Evolutionary conservation across 2,113 vertebrate species (phyloP).

Genomic region (Phaethornis superciliosus): DNA sequence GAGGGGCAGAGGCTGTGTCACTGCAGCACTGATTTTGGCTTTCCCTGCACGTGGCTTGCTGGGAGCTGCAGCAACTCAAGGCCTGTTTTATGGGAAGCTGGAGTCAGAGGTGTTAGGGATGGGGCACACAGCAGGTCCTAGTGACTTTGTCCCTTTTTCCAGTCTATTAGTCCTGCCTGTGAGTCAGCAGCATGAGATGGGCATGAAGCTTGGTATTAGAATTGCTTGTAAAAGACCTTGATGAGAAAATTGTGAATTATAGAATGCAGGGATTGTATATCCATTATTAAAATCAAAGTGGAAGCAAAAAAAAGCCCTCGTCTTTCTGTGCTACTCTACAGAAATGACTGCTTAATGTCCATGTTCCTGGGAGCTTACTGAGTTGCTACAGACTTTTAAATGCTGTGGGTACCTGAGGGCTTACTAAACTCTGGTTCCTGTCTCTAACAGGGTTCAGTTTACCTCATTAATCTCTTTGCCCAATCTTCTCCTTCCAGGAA

Average conservation of each 20-base stretch:
- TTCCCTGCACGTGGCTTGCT: background rate
- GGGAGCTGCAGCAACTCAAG: background rate
- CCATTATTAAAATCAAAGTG: background rate
- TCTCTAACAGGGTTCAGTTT: background rate
- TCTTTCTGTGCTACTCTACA: background rate
- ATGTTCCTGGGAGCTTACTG: background rate
- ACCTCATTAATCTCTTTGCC: background rate
- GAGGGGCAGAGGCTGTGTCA: background rate
- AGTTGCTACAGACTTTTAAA: background rate
- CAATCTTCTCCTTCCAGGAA: background rate
- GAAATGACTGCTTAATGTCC: background rate
- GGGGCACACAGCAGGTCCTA: background rate
- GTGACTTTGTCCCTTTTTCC: background rate
- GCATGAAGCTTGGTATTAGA: background rate
- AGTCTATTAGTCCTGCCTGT: background rate
- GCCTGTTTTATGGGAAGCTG: background rate
- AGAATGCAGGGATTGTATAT: background rate
- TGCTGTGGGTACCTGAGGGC: background rate
- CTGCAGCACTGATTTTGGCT: background rate
- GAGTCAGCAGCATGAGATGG: background rate
- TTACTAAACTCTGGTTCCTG: background rate
- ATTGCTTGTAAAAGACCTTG: background rate
- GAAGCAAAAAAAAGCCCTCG: background rate
- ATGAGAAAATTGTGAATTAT: background rate
- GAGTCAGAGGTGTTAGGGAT: fast-evolving